These are phyloP conservation scores for Mechanitis messenoides DNA, from an alignment of 2,888 invertebrate genomes.

Conservation along the genomic window DNA sequence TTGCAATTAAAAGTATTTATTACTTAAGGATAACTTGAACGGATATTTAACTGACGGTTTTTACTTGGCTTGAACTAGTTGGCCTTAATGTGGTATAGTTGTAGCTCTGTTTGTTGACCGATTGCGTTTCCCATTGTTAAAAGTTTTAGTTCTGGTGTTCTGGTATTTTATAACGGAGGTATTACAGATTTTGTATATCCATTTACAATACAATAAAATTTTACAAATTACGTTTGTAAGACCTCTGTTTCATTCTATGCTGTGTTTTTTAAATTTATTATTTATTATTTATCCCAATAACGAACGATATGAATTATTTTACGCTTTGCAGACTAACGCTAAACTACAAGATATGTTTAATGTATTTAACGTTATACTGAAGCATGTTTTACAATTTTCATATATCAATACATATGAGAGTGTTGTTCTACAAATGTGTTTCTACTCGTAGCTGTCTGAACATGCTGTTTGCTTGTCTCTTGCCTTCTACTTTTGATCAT, in stretches of 20 bases:
- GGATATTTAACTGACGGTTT: background rate
- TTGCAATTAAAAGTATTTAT: background rate
- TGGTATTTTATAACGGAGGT: conserved; percentile 7
- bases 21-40: too few species aligned
- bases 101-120: conserved; percentile 24
- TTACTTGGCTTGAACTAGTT: background rate
- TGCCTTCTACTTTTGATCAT: too few species aligned
- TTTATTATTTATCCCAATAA: background rate
- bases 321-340: too few species aligned
- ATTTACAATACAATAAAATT: background rate
- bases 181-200: background rate
- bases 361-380: too few species aligned
- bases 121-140: conserved; percentile 6
- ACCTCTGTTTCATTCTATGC: background rate
- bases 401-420: too few species aligned
- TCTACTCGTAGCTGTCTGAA: too few species aligned
- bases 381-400: too few species aligned
- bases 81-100: conserved; percentile 2
- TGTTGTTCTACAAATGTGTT: too few species aligned
- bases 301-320: background rate
- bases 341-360: too few species aligned
- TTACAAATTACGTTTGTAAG: background rate
- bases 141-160: conserved; percentile 2
- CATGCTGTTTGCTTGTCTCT: too few species aligned
- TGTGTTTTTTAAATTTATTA: background rate